Base-by-base conservation (phyloP, 2,888 invertebrate genomes). In the Orchestes rusci region DNA sequence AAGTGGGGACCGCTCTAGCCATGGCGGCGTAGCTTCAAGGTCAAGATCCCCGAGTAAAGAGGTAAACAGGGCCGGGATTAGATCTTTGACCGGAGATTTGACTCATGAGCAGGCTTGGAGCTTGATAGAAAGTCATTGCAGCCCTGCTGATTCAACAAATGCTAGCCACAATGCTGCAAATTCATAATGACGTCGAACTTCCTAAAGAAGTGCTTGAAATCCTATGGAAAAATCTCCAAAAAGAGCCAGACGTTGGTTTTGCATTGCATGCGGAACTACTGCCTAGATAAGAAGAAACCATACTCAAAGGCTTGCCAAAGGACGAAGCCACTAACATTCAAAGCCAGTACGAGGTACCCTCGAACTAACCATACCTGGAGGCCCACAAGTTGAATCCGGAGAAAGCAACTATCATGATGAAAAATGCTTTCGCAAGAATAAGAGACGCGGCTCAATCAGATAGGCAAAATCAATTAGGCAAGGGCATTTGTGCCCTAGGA, bases 131-230 rank as follows among this genome's bases (percentile, higher is more conserved):
- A n/a, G n/a, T n/a, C n/a, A n/a, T n/a, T n/a, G n/a, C n/a, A n/a
- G n/a, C n/a, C n/a, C n/a, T n/a, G n/a, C n/a, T n/a, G n/a, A n/a
- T n/a, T n/a, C n/a, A n/a, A n/a, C n/a, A n/a, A n/a, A n/a, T n/a
- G n/a, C n/a, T n/a, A n/a, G n/a, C n/a, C n/a, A n/a, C n/a, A n/a
- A n/a, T n/a, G n/a, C n/a, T n/a, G n/a, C n/a, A 23, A 10, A 10
- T 32, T 32, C 32, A 32, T 16, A 39, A 39, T 16, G 18, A 39
- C 20, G 18, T 20, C 5, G 8, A 12, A 16, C 12, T 40, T 5
- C 40, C 40, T 15, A 33, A 40, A 3, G 40, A 40, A 28, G 23
- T 40, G 10, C n/a, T 32, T 16, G 30, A 40, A 13, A 27, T 34
- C 13, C 32, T 40, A 13, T 32, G 39, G 10, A 27, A 33, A 8